Conservation (phyloP, 2,797 vertebrate genomes). For the Lacerta bilineata region DNA sequence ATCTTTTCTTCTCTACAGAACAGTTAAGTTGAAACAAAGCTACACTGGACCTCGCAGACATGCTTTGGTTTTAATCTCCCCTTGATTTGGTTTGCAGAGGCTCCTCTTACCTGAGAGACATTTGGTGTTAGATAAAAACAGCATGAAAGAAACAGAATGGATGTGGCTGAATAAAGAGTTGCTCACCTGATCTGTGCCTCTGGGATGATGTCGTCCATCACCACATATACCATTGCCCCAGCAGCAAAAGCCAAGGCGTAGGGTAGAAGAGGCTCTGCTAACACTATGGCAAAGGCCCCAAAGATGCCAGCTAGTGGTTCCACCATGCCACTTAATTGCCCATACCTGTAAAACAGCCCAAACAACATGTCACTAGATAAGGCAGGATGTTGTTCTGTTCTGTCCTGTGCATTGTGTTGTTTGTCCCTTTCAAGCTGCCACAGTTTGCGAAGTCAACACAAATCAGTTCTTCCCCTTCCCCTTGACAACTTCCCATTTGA, state of each 20-base stretch:
- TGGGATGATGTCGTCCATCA: constrained; percentile 95
- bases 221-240: constrained; percentile 96
- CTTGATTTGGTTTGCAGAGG: not conserved
- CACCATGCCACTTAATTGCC: constrained; percentile 97
- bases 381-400: not conserved
- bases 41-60: not conserved
- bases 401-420: no score
- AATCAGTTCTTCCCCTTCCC: not conserved
- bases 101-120: not conserved
- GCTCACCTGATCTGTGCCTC: constrained; percentile 94
- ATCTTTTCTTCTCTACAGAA: not conserved
- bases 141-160: not conserved
- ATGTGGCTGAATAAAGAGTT: not conserved
- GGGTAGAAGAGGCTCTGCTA: constrained; percentile 92
- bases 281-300: constrained; percentile 87
- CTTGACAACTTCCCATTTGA: not conserved
- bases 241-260: constrained; percentile 95
- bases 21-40: not conserved
- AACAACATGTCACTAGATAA: accelerated
- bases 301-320: constrained; percentile 90
- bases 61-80: not conserved
- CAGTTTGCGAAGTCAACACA: not conserved
- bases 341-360: constrained; percentile 83
- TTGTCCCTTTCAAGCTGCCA: not conserved
- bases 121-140: not conserved